Evolutionary conservation across 1,140 invertebrate genomes (phyloP), one percentile per base, ranked within the genome.

Genomic region (Bombus terrestris): DNA sequence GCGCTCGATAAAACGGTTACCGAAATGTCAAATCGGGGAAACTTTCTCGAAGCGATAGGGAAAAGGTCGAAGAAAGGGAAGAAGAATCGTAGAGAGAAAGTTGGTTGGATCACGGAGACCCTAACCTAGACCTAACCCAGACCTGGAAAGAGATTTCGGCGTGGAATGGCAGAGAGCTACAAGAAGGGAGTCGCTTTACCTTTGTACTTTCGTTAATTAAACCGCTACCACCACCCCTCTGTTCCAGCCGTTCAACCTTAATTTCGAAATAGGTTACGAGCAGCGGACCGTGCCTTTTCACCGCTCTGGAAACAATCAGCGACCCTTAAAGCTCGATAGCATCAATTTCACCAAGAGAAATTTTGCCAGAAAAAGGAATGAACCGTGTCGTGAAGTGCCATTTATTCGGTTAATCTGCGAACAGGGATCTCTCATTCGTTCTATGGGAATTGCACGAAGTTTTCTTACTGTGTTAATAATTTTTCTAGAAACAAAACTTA

Each of bases 1-100:
- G 66, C 76, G 73, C 8, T 69, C 79, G 81, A 86, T 84, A 78
- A 81, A 84, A 87, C 74, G 73, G 39, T 89, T 81, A 81, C 62
- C 66, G n/a, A 41, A 86, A 80, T 80, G 87, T 86, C 87, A 73
- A 83, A 79, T 79, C 68, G 62, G 15, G 2, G 57, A 79, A 81
- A 73, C 18, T 64, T 85, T 73, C 47, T 59, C 3, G 57, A 59
- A 59, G 28, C 18, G 18, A 53, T 53, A 22, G 47, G 47, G 47
- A 53, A 43, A 39, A n/a, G 25, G 68, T 10, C 2, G 53, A 79
- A 72, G 32, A 73, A 85, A 73, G 41, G 68, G 35, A 79, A 69
- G 35, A 71, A 71, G 74, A 78, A 64, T 79, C 75, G 66, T 47
- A 53, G 66, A 57, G 74, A 37, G 82, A 69, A 75, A 74, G 71